Conservation (phyloP, 2,888 invertebrate species). For the Cerceris ruficornis region DNA sequence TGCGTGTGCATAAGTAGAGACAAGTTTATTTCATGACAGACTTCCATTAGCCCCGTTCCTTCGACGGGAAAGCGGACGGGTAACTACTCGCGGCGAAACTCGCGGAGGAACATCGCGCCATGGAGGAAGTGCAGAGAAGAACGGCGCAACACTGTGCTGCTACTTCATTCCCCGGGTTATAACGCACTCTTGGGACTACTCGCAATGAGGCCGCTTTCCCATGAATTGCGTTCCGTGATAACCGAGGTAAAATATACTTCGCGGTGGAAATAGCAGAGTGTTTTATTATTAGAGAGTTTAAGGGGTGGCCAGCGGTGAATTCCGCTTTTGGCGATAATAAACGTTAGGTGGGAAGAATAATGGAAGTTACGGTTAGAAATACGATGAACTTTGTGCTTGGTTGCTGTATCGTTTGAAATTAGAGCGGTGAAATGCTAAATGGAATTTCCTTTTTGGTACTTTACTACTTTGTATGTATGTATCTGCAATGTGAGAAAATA, state of each 20-base stretch:
- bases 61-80: conserved; percentile 4
- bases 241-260: not conserved
- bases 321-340: too few relatives aligned
- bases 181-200: conserved; percentile 8
- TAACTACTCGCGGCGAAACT: not conserved
- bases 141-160: not conserved
- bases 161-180: conserved; percentile 6
- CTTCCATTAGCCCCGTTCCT: conserved; percentile 36
- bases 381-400: too few relatives aligned
- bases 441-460: too few relatives aligned
- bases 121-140: not conserved
- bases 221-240: conserved; percentile 5
- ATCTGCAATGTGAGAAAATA: too few relatives aligned
- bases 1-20: conserved; percentile 31
- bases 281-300: too few relatives aligned
- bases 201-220: not conserved
- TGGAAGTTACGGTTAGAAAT: too few relatives aligned
- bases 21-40: conserved; percentile 40
- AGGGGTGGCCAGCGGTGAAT: too few relatives aligned
- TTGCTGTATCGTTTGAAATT: too few relatives aligned
- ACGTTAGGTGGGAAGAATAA: too few relatives aligned
- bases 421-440: too few relatives aligned
- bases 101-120: not conserved
- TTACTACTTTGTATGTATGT: too few relatives aligned
- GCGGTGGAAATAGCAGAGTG: not conserved